Conservation (phyloP, 2,113 vertebrate genomes). For the Illadopsis cleaveri region DNA sequence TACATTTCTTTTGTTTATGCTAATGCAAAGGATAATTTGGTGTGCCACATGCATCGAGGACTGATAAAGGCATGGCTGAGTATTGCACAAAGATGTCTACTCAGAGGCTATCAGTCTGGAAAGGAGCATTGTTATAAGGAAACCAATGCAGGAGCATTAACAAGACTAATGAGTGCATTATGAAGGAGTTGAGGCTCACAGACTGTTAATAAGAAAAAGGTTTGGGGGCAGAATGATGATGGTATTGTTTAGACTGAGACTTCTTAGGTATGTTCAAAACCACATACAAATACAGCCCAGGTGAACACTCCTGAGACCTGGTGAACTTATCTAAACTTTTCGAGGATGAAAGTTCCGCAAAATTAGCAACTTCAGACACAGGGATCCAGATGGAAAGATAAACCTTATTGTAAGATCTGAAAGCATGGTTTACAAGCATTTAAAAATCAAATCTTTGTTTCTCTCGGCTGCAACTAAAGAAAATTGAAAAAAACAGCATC, state of each 20-base stretch:
- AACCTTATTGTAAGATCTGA: not conserved
- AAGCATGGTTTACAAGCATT: not conserved
- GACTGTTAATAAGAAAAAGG: not conserved
- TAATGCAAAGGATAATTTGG: constrained; percentile 37
- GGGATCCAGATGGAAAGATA: not conserved
- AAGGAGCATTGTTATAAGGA: not conserved
- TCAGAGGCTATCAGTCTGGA: not conserved
- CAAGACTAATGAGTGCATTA: not conserved
- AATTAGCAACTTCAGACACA: not conserved
- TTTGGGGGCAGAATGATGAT: not conserved
- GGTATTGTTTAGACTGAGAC: not conserved
- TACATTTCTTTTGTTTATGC: constrained; percentile 28
- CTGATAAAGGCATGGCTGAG: not conserved
- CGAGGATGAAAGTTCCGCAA: not conserved
- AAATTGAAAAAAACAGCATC: not conserved
- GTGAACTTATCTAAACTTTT: not conserved
- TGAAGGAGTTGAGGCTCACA: not conserved
- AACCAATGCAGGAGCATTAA: not conserved
- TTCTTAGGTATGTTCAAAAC: not conserved
- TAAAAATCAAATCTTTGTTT: not conserved
- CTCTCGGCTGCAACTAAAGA: not conserved
- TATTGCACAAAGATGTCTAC: not conserved
- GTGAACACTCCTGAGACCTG: not conserved
- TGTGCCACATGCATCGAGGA: not conserved
- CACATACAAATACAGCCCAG: rapidly evolving